A percentile compares a stretch with the other conserved stretches of the same genome.
Conservation (phyloP, 2,888 invertebrate genomes). For the Drosophila peninsularis region DNA sequence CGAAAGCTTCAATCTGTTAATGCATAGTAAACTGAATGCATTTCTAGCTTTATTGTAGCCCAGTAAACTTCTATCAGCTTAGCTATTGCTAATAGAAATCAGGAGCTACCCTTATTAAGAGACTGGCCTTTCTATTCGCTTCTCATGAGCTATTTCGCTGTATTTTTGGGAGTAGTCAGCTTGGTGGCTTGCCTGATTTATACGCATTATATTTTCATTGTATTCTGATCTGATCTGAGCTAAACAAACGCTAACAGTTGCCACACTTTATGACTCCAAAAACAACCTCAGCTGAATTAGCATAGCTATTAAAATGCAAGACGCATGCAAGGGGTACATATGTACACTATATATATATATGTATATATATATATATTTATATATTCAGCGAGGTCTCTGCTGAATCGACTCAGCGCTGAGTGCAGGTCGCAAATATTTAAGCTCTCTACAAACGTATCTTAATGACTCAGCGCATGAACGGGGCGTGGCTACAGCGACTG, state of each 20-base stretch:
- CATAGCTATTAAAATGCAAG: conserved; percentile 7
- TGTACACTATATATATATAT: too few species aligned
- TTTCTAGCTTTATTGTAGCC: neutral
- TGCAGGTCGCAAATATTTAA: conserved; percentile 53
- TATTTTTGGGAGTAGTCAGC: too few species aligned
- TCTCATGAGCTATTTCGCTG: too few species aligned
- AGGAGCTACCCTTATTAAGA: too few species aligned
- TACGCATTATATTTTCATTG: neutral
- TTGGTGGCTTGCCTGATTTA: too few species aligned
- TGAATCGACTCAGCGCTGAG: conserved; percentile 37
- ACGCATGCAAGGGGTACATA: neutral
- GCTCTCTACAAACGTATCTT: conserved; percentile 23
- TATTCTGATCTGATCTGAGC: neutral
- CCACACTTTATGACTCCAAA: neutral
- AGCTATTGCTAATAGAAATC: too few species aligned
- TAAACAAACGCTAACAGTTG: neutral
- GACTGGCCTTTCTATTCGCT: too few species aligned
- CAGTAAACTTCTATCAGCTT: neutral
- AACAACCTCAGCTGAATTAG: neutral
- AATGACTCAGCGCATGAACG: conserved; percentile 41
- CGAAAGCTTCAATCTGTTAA: too few species aligned
- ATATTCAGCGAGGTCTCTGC: neutral
- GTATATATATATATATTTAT: too few species aligned
- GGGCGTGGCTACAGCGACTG: conserved; percentile 16
- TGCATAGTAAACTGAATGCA: neutral